Percentiles rank a stretch among this genome's conserved stretches.
These are phyloP conservation scores for Marronus borbonicus DNA, from an alignment of 2,888 invertebrate species.

Conservation along the genomic window DNA sequence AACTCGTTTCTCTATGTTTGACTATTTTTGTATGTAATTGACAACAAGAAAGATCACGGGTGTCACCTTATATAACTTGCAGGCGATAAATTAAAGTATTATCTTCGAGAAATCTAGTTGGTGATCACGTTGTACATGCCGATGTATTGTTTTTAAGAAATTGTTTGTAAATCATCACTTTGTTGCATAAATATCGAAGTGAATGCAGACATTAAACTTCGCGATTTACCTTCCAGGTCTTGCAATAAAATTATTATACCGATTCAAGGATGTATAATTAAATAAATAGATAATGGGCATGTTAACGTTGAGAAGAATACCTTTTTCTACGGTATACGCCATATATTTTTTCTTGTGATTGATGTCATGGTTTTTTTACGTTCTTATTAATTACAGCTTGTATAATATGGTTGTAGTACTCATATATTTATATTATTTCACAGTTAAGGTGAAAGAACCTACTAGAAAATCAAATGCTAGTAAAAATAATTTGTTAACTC, in stretches of 20 bases:
- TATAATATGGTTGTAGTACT: neutral
- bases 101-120: too few species aligned
- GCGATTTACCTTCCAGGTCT: slow-evolving; percentile 6
- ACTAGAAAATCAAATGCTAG: neutral
- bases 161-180: too few species aligned
- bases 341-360: neutral
- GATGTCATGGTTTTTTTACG: neutral
- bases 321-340: too few species aligned
- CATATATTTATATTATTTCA: neutral
- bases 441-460: slow-evolving; percentile 28
- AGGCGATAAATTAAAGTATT: too few species aligned
- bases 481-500: neutral
- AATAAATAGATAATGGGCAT: neutral
- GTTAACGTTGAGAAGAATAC: neutral
- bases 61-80: too few species aligned
- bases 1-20: neutral
- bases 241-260: slow-evolving; percentile 6
- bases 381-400: neutral
- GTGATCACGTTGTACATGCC: too few species aligned
- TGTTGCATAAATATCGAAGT: too few species aligned
- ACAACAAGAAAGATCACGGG: too few species aligned
- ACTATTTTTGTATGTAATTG: too few species aligned
- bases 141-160: too few species aligned
- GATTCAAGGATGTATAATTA: slow-evolving; percentile 8
- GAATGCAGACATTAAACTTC: too few species aligned